Percentiles rank a stretch among this genome's conserved stretches.
These are phyloP conservation scores for Apodemia duryi DNA, from an alignment of 2,888 invertebrate species.

Conservation along the genomic window DNA sequence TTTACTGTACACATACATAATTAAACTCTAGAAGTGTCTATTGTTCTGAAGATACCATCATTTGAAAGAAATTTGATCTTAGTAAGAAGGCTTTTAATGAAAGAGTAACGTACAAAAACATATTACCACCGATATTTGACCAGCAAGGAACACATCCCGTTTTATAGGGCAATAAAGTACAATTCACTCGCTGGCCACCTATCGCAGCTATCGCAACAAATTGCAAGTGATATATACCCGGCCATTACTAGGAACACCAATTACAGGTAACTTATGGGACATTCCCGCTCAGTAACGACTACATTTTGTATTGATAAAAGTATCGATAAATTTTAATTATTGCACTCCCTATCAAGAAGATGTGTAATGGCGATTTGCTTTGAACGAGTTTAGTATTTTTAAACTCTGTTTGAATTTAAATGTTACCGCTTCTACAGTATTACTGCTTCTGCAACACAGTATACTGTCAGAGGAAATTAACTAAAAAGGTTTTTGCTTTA, in stretches of 20 bases:
- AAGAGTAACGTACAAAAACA: not conserved
- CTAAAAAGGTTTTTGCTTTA: no score
- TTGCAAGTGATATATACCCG: slow-evolving; percentile 69
- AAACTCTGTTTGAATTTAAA: not conserved
- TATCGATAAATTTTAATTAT: slow-evolving; percentile 12
- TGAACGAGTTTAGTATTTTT: not conserved
- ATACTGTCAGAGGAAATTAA: no score
- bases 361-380: slow-evolving; percentile 6
- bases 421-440: not conserved
- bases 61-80: not conserved
- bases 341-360: slow-evolving; percentile 1
- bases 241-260: slow-evolving; percentile 43
- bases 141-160: slow-evolving; percentile 14
- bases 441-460: no score
- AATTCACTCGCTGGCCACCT: slow-evolving; percentile 55
- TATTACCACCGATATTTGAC: slow-evolving; percentile 9
- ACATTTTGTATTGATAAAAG: slow-evolving; percentile 9
- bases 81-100: not conserved
- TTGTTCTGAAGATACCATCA: not conserved
- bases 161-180: slow-evolving; percentile 67
- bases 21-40: not conserved
- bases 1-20: no score
- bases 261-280: slow-evolving; percentile 20
- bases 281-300: slow-evolving; percentile 27
- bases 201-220: slow-evolving; percentile 70